Percentiles rank a stretch among this genome's conserved stretches.
Evolutionary conservation across 2,113 vertebrate species (phyloP).

Genomic region (Sinocyclocheilus grahami): DNA sequence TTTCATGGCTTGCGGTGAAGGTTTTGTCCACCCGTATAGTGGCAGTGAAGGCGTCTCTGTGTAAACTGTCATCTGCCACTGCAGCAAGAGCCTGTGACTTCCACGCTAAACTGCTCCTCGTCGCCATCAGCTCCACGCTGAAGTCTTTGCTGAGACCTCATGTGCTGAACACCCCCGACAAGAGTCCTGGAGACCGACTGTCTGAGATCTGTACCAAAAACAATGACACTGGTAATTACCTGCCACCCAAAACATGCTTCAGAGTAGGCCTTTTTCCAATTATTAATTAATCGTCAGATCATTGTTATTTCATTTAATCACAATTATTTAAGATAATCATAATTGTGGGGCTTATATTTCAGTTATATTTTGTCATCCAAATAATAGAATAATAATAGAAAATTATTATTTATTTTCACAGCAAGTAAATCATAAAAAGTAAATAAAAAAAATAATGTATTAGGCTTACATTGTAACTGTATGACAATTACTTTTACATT

Average conservation of each 20-base stretch:
- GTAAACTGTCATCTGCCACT: slow-evolving; percentile 90
- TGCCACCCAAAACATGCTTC: not conserved
- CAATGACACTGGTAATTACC: slow-evolving; percentile 80
- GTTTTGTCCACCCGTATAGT: slow-evolving; percentile 93
- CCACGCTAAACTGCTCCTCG: slow-evolving; percentile 94
- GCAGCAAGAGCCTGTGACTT: slow-evolving; percentile 91
- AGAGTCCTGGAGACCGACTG: slow-evolving; percentile 91
- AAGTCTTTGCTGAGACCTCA: slow-evolving; percentile 93
- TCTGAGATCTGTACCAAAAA: slow-evolving; percentile 94
- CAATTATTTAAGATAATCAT: not conserved
- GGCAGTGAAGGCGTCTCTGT: slow-evolving; percentile 95
- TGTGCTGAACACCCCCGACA: slow-evolving; percentile 92
- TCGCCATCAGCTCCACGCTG: slow-evolving; percentile 91
- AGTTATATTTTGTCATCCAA: not conserved
- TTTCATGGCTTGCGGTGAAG: slow-evolving; percentile 66
- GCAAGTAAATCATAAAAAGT: not conserved
- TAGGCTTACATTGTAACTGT: too few relatives aligned
- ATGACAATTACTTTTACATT: too few relatives aligned
- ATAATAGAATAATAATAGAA: not conserved
- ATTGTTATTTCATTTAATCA: not conserved
- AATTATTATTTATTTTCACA: too few relatives aligned
- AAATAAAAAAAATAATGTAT: not conserved
- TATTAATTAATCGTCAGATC: not conserved
- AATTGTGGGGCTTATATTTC: too few relatives aligned
- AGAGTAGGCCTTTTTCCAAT: not conserved